Evolutionary conservation across 2,888 invertebrate genomes (phyloP).

Genomic region (Drosophila mayaguana): DNA sequence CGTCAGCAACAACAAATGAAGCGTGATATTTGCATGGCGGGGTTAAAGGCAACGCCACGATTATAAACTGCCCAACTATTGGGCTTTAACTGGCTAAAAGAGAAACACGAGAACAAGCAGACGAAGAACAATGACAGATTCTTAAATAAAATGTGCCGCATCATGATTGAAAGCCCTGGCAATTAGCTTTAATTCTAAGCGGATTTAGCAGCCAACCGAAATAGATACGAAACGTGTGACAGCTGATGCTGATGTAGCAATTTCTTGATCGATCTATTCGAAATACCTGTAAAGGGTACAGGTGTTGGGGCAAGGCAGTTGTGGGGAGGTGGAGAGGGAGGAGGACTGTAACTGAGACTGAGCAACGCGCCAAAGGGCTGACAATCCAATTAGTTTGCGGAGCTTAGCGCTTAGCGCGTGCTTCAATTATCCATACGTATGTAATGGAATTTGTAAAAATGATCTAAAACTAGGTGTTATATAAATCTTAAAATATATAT

Average conservation of each 20-base stretch:
- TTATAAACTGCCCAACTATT: constrained; percentile 37
- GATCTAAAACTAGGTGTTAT: neutral
- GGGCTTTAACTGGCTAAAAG: constrained; percentile 15
- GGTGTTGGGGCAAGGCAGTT: neutral
- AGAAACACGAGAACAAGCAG: neutral
- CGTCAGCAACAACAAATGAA: constrained; percentile 43
- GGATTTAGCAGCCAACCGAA: constrained; percentile 33
- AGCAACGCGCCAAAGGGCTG: constrained; percentile 39
- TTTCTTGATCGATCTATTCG: constrained; percentile 56
- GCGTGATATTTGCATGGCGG: constrained; percentile 68
- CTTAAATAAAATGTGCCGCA: constrained; percentile 56
- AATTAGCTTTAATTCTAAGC: constrained; percentile 81
- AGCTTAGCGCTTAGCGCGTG: constrained; percentile 53
- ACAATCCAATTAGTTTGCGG: constrained; percentile 68
- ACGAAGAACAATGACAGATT: neutral
- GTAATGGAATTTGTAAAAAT: neutral
- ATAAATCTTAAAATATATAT: neutral
- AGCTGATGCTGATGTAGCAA: constrained; percentile 56
- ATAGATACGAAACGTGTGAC: constrained; percentile 38
- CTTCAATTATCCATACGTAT: constrained; percentile 19
- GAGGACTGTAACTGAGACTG: constrained; percentile 13
- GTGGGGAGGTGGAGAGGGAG: neutral
- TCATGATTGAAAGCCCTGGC: constrained; percentile 66
- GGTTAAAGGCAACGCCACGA: constrained; percentile 68
- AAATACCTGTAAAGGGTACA: constrained; percentile 17